These are phyloP conservation scores for Dissostichus mawsoni DNA, from an alignment of 2,113 vertebrate species.

Conservation along the genomic window DNA sequence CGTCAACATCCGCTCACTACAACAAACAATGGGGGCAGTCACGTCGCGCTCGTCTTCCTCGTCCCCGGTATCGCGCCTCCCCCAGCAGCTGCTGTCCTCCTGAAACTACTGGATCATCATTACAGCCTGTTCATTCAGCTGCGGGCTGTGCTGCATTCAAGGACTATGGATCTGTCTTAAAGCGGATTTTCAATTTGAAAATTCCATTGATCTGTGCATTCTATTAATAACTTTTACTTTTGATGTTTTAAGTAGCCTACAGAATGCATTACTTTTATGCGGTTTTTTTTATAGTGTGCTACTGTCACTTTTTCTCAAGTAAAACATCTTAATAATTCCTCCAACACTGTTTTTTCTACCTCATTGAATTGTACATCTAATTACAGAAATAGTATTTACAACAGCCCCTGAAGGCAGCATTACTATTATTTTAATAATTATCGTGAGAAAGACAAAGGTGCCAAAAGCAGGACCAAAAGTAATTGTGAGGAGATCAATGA, in stretches of 20 bases:
- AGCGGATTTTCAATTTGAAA: too few species aligned
- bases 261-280: background rate
- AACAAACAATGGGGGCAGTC: conserved; percentile 41
- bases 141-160: conserved; percentile 18
- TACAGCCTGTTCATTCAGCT: background rate
- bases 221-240: background rate
- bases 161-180: rapidly evolving
- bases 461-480: too few species aligned
- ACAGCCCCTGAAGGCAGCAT: background rate
- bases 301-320: background rate
- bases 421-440: too few species aligned
- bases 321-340: background rate
- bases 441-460: too few species aligned
- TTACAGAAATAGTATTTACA: background rate
- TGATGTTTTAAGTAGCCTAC: background rate
- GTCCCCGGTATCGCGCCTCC: conserved; percentile 35
- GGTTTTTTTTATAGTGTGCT: background rate
- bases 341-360: background rate
- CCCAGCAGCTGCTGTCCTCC: background rate
- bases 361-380: background rate
- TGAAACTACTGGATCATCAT: background rate
- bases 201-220: background rate
- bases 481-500: too few species aligned
- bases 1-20: conserved; percentile 27
- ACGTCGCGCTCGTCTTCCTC: conserved; percentile 75